Conservation (phyloP, 1,140 invertebrate genomes). For the Coenobita brevimanus region DNA sequence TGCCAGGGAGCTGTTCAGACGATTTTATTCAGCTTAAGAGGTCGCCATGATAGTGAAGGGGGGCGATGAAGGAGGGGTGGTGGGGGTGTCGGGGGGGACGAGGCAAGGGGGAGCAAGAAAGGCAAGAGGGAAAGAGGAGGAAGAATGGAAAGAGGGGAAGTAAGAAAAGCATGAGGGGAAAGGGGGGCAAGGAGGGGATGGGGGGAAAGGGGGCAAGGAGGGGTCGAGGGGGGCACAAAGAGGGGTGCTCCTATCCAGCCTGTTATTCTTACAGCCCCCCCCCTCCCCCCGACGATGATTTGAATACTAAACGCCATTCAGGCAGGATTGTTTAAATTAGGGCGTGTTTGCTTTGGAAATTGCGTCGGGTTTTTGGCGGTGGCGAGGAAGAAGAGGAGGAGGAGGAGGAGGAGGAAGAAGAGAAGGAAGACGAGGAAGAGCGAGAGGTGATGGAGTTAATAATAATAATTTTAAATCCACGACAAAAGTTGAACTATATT, state of each 20-base stretch:
- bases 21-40: too few species aligned
- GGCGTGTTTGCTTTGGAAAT: conserved; percentile 48
- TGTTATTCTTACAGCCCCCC: conserved; percentile 37
- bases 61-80: neutral
- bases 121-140: neutral
- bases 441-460: too few species aligned
- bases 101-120: neutral
- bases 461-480: too few species aligned
- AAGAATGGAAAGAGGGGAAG: neutral
- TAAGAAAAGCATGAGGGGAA: neutral
- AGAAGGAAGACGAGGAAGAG: too few species aligned
- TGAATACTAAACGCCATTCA: conserved; percentile 55
- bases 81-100: neutral
- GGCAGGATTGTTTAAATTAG: conserved; percentile 50
- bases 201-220: neutral
- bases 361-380: conserved; percentile 28
- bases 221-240: too few species aligned
- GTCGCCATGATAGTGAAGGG: too few species aligned
- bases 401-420: neutral
- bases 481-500: too few species aligned
- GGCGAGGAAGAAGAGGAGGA: neutral
- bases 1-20: too few species aligned
- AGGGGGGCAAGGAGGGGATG: neutral
- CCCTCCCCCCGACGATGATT: conserved; percentile 11
- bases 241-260: neutral